A percentile compares a stretch with the other conserved stretches of the same genome.
phyloP scores from a whole-genome alignment of 2,797 vertebrate species.

The Hozukius guyotensis region DNA sequence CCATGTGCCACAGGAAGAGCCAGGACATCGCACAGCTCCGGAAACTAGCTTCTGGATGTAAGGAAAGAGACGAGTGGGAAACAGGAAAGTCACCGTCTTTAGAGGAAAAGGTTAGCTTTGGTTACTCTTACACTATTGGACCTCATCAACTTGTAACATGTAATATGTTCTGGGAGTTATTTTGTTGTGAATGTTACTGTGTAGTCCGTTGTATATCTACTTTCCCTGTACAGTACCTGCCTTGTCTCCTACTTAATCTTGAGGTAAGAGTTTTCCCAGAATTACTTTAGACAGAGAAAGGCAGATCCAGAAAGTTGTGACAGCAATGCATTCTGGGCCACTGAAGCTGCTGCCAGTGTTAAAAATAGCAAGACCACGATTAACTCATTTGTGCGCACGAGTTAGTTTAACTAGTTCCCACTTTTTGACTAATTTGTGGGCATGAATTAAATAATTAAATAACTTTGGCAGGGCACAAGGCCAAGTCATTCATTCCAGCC shows the following conservation, averaged over 20 bases:
- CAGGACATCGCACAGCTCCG: constrained; percentile 73
- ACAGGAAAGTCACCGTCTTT: constrained; percentile 3
- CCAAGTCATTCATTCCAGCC: not conserved
- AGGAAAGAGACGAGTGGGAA: not conserved
- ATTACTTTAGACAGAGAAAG: not conserved
- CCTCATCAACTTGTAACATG: too few relatives aligned
- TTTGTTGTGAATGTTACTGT: not conserved
- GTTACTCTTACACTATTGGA: not conserved
- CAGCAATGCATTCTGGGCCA: not conserved
- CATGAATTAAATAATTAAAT: not conserved
- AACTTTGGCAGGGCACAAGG: not conserved
- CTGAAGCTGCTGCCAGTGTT: not conserved
- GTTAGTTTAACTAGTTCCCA: not conserved
- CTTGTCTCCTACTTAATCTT: not conserved
- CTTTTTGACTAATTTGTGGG: too few relatives aligned
- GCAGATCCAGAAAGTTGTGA: too few relatives aligned
- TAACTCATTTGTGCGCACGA: not conserved
- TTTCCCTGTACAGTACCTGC: not conserved
- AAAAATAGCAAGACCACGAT: not conserved
- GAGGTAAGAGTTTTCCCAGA: not conserved
- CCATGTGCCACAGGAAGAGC: constrained; percentile 83
- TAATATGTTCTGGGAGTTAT: not conserved
- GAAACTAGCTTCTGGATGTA: constrained; percentile 58
- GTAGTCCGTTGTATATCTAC: not conserved
- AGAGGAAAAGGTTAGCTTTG: not conserved